Evolutionary conservation across 2,888 invertebrate genomes (phyloP).

Genomic region (Charanyca ferruginea): DNA sequence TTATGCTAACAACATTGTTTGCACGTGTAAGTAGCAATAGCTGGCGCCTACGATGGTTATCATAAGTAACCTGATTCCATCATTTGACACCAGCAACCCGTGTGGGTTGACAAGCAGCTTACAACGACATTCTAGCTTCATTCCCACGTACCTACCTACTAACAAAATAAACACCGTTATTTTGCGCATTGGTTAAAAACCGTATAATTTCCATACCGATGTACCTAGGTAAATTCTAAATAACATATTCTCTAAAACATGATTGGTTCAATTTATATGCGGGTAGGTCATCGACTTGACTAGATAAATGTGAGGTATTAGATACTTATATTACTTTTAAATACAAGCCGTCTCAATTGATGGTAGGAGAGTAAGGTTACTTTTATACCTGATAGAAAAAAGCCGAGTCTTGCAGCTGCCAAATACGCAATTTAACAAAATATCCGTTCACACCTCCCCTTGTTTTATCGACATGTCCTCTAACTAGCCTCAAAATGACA

Average conservation of each 20-base stretch:
- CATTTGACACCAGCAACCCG: conserved; percentile 42
- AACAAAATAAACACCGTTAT: conserved; percentile 23
- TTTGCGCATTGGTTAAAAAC: conserved; percentile 19
- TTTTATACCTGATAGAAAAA: no score
- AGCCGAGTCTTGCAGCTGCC: no score
- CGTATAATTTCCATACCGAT: conserved; percentile 25
- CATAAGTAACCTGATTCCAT: conserved; percentile 36
- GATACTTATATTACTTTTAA: no score
- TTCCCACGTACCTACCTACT: conserved; percentile 35
- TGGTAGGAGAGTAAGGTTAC: no score
- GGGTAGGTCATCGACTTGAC: conserved; percentile 31
- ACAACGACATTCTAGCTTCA: conserved; percentile 27
- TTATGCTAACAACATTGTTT: conserved; percentile 1
- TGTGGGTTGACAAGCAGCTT: conserved; percentile 34
- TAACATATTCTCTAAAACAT: neutral
- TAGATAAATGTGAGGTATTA: no score
- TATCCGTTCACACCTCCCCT: no score
- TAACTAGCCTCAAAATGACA: no score
- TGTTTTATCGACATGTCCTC: no score
- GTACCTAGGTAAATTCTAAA: neutral
- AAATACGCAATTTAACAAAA: no score
- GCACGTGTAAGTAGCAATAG: conserved; percentile 6
- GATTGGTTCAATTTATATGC: conserved; percentile 8
- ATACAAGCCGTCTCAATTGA: no score
- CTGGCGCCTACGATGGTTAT: conserved; percentile 38